Evolutionary conservation across 2,797 vertebrate genomes (phyloP).

Genomic region (Salarias fasciatus): DNA sequence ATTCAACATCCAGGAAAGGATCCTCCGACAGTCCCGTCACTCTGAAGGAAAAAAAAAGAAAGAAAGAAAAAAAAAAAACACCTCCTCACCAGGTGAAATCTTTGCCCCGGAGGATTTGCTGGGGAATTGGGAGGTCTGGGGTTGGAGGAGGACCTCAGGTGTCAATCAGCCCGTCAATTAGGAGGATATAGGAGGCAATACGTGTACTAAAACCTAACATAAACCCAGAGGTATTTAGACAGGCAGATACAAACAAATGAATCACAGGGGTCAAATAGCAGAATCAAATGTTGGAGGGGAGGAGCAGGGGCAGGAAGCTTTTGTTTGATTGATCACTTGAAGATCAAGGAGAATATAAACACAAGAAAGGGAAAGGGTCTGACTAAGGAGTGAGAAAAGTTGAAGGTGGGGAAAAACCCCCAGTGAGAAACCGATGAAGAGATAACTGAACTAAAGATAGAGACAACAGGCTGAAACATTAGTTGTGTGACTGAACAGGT

Average conservation of each 20-base stretch:
- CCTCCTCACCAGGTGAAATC: conserved; percentile 57
- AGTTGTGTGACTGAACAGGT: too few species aligned
- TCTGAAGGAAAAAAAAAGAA: conserved; percentile 58
- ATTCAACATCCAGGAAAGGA: conserved; percentile 34
- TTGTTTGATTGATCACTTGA: conserved; percentile 54
- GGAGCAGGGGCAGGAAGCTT: conserved; percentile 11
- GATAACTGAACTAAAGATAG: too few species aligned
- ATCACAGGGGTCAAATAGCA: conserved; percentile 42
- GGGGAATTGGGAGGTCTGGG: conserved; percentile 15
- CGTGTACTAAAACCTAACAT: conserved; percentile 48
- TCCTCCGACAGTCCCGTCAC: conserved; percentile 56
- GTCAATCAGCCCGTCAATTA: conserved; percentile 64
- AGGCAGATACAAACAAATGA: conserved; percentile 63
- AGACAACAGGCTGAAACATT: too few species aligned
- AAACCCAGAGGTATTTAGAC: conserved; percentile 51
- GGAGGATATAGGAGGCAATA: conserved; percentile 37
- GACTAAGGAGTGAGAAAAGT: not conserved
- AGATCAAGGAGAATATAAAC: conserved; percentile 4
- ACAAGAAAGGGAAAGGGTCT: not conserved
- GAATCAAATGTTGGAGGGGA: conserved; percentile 32
- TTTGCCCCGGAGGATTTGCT: conserved; percentile 37
- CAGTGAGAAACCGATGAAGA: too few species aligned
- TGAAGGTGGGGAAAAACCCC: not conserved
- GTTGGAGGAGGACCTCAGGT: conserved; percentile 9
- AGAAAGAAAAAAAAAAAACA: too few species aligned